Evolutionary conservation across 1,140 invertebrate genomes (phyloP).

Genomic region (Cotesia chilonis): DNA sequence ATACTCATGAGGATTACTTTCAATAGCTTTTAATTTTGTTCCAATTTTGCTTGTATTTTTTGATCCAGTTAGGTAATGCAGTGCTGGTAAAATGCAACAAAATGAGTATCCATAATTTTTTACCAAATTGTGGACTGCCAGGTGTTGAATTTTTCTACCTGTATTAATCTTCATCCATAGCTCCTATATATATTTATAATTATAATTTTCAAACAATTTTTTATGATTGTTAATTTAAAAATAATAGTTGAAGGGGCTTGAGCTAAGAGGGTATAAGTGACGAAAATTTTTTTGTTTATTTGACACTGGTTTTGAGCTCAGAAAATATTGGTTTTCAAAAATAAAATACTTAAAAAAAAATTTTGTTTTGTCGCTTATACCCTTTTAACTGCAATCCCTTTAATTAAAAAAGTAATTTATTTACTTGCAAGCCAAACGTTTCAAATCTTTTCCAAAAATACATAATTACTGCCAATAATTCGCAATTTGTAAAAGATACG

Average conservation of each 20-base stretch:
- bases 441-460: conserved; percentile 10
- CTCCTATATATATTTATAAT: not conserved
- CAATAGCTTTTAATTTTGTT: not conserved
- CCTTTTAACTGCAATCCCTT: not conserved
- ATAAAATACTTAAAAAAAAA: not conserved
- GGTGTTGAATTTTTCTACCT: not conserved
- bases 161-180: not conserved
- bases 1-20: not conserved
- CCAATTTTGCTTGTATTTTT: conserved; percentile 1
- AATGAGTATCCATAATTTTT: conserved; percentile 34
- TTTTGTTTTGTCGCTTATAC: not conserved
- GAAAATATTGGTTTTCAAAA: no score
- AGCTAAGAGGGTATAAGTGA: no score
- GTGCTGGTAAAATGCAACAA: conserved; percentile 40
- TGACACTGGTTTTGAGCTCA: no score
- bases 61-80: conserved; percentile 27
- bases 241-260: no score
- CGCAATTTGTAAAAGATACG: not conserved
- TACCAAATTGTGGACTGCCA: not conserved
- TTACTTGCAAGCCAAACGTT: not conserved
- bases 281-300: no score
- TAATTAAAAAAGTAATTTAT: not conserved
- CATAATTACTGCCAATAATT: not conserved
- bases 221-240: no score
- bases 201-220: no score